Percentiles rank a stretch among this genome's conserved stretches.
Conservation (phyloP, 2,888 invertebrate species). For the Plemyria rubiginata region DNA sequence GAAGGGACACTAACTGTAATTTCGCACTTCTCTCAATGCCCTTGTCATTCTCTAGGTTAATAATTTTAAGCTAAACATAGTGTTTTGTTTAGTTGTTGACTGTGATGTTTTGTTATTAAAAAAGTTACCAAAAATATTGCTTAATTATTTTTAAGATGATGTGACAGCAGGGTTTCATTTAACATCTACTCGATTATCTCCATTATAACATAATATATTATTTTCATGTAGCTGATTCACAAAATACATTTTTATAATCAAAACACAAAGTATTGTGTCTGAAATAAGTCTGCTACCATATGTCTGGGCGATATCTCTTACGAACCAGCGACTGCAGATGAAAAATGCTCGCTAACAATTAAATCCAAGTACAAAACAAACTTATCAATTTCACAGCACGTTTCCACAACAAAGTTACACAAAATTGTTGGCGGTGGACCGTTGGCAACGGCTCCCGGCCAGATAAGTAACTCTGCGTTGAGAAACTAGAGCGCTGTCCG, state of each 20-base stretch:
- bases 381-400: constrained; percentile 73
- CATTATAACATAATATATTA: neutral
- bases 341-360: constrained; percentile 42
- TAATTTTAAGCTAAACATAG: constrained; percentile 58
- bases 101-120: constrained; percentile 70
- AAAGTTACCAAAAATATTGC: constrained; percentile 31
- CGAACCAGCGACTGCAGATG: constrained; percentile 33
- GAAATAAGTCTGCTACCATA: constrained; percentile 11
- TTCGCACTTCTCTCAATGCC: constrained; percentile 35
- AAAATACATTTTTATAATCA: neutral
- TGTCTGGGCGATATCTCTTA: constrained; percentile 34
- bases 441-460: constrained; percentile 76
- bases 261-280: neutral
- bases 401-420: constrained; percentile 82
- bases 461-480: constrained; percentile 78
- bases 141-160: neutral
- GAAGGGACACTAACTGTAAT: constrained; percentile 74
- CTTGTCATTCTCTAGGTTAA: constrained; percentile 64
- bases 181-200: neutral
- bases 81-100: constrained; percentile 66
- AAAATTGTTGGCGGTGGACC: constrained; percentile 72
- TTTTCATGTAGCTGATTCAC: neutral
- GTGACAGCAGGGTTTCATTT: neutral
- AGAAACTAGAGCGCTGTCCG: constrained; percentile 79
- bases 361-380: constrained; percentile 57